Base-by-base conservation (phyloP, 1,140 invertebrate species). In the Bombus pascuorum region DNA sequence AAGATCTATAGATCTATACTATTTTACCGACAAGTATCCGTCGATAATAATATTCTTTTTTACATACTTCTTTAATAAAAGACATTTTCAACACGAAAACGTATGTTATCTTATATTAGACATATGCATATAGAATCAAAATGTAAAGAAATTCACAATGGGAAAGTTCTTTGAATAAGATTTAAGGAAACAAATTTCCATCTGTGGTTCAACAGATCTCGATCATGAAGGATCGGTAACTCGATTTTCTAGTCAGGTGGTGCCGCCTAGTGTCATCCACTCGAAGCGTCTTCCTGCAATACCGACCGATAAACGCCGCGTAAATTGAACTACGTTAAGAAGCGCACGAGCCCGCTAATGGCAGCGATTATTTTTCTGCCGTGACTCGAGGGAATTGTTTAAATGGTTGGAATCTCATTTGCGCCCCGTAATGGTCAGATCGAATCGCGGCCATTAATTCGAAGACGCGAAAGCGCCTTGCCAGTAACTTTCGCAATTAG, bases 401-500 rank as follows among this genome's bases (percentile, higher is more conserved):
- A 68, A 87, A 39, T 65, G 18, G 3, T 9, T 47, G n/a, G 65
- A 68, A 83, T 87, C 85, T 81, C 37, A n/a, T 71, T 57, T 37
- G 22, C 44, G 4, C 37, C 28, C 59, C 47, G 65, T 75, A 86
- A 89, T 66, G 32, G 28, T 6, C n/a, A 66, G 71, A 81, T 83
- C 32, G 59, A 53, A 89, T 89, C 39, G 44, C 15, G 22, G 34
- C n/a, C 18, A 84, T 89, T 83, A 78, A 81, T 81, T 78, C 66
- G 44, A 70, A 59, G 44, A 74, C 42, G 28, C 59, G 34, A 74
- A 86, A 53, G 44, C 32, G 10, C 9, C 22, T 76, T 70, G 57
- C 42, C 8, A 42, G 84, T 65, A 85, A 87, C 70, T 90, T 90
- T 83, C 71, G 78, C 74, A 87, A 89, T 90, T 87, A 89, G 65